Percentiles rank a stretch among this genome's conserved stretches.
Evolutionary conservation across 2,797 vertebrate species (phyloP).

Genomic region (Diplodus sargus): DNA sequence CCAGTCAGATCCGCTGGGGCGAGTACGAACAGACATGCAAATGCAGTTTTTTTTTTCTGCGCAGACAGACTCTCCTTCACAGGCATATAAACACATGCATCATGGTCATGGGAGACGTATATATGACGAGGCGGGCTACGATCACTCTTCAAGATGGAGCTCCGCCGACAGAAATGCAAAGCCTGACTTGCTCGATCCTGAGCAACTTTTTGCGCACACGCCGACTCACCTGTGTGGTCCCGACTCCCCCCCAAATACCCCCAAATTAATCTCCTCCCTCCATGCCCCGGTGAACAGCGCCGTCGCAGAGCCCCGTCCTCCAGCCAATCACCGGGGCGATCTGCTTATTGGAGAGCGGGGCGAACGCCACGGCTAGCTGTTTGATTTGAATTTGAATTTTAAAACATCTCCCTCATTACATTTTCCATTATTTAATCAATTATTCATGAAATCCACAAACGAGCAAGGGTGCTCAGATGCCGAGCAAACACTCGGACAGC

Average conservation of each 20-base stretch:
- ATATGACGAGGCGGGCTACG: conserved; percentile 21
- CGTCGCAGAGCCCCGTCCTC: conserved; percentile 48
- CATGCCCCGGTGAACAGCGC: conserved; percentile 52
- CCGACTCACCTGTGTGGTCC: conserved; percentile 57
- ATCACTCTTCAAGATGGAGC: conserved; percentile 42
- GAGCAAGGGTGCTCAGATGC: conserved; percentile 72
- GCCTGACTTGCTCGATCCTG: conserved; percentile 29
- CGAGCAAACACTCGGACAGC: conserved; percentile 78
- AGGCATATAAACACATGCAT: conserved; percentile 43
- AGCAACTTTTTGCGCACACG: conserved; percentile 16
- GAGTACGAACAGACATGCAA: conserved; percentile 21
- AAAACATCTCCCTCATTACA: conserved; percentile 86
- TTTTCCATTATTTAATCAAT: conserved; percentile 88
- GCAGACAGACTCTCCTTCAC: conserved; percentile 7
- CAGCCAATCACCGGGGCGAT: conserved; percentile 74
- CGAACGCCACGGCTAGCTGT: conserved; percentile 74
- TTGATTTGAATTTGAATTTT: conserved; percentile 89
- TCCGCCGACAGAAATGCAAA: conserved; percentile 11
- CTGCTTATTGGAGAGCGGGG: conserved; percentile 68
- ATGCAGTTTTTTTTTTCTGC: conserved; percentile 29
- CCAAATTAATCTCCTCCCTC: conserved; percentile 72
- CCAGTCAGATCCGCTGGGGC: conserved; percentile 36
- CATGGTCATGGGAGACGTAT: no score
- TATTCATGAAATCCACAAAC: conserved; percentile 85
- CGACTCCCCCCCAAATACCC: conserved; percentile 54